A percentile compares a stretch with the other conserved stretches of the same genome.
Conservation (phyloP, 2,113 vertebrate genomes). For the Thamnophis sirtalis region DNA sequence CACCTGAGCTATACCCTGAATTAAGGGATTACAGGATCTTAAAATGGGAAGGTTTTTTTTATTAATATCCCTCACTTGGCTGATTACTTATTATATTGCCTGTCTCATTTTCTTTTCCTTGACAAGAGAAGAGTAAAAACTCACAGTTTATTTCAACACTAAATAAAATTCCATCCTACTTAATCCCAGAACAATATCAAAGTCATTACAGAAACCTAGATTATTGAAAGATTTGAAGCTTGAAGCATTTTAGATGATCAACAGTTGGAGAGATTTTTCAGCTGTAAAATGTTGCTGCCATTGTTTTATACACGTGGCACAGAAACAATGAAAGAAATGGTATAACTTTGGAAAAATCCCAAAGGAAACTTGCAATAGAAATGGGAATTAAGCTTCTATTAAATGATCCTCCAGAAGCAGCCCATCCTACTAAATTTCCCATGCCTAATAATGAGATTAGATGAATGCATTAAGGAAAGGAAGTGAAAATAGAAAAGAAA, state of each 20-base stretch:
- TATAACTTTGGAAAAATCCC: background rate
- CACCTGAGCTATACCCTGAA: background rate
- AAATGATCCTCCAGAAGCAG: background rate
- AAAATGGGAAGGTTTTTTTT: background rate
- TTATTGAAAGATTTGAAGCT: background rate
- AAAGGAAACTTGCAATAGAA: constrained; percentile 25
- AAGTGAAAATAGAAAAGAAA: background rate
- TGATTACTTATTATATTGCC: background rate
- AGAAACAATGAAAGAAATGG: background rate
- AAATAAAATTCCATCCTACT: constrained; percentile 19
- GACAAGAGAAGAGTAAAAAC: background rate
- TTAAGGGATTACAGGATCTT: background rate
- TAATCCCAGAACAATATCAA: background rate
- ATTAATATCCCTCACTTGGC: no score
- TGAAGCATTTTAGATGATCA: background rate
- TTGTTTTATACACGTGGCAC: background rate
- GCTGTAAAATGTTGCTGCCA: background rate
- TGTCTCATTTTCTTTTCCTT: background rate
- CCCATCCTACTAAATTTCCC: background rate
- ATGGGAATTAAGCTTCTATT: background rate
- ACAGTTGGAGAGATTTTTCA: background rate
- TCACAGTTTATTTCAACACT: background rate
- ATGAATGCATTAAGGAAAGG: background rate
- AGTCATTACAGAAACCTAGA: background rate
- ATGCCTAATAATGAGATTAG: constrained; percentile 1